A percentile compares a stretch with the other conserved stretches of the same genome.
Evolutionary conservation across 2,797 vertebrate genomes (phyloP).

Genomic region (Dendrocincla tyrannina): DNA sequence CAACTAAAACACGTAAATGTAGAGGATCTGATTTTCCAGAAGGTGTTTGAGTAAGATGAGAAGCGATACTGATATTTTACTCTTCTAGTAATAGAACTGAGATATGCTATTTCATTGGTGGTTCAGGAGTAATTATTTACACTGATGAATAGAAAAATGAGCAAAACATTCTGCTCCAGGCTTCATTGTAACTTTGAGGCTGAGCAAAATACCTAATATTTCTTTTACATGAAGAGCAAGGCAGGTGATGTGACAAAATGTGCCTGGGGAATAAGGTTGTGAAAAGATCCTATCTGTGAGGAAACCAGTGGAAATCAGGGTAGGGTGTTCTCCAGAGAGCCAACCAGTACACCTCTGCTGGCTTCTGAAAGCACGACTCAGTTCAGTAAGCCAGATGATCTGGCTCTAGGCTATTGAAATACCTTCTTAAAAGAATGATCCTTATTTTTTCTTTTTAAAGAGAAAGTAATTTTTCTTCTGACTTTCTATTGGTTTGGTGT

Average conservation of each 20-base stretch:
- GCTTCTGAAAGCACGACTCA: fast-evolving
- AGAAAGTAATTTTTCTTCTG: not conserved
- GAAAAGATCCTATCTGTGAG: not conserved
- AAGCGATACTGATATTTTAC: not conserved
- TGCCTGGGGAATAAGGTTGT: not conserved
- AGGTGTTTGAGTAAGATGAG: not conserved
- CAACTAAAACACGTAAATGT: not conserved
- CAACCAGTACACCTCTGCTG: not conserved
- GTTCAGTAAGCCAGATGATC: not conserved
- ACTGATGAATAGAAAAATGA: not conserved
- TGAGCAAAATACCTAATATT: not conserved
- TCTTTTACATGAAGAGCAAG: not conserved
- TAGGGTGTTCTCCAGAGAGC: not conserved
- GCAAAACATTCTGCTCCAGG: not conserved
- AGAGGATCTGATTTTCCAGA: not conserved
- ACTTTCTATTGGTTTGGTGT: not conserved
- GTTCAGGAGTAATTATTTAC: not conserved
- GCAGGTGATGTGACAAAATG: not conserved
- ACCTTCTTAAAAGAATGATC: not conserved
- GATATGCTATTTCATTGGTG: not conserved
- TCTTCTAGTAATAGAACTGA: not conserved
- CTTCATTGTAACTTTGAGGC: not conserved
- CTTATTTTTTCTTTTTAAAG: not conserved
- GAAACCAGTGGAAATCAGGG: not conserved
- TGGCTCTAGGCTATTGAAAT: not conserved